These are phyloP conservation scores for Drosophila meridionalis DNA, from an alignment of 2,888 invertebrate species.

Conservation along the genomic window DNA sequence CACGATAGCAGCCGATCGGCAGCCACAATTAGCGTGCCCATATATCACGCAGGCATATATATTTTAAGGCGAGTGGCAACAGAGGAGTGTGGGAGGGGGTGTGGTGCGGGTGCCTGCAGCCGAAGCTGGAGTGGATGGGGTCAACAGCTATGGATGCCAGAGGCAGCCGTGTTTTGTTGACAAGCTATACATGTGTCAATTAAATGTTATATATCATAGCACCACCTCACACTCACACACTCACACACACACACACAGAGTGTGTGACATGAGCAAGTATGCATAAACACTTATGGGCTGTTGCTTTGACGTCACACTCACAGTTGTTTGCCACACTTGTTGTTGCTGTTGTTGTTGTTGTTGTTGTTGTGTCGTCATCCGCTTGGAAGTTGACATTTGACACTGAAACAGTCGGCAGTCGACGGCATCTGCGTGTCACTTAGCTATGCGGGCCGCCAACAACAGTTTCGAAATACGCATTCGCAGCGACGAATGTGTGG, in stretches of 20 bases:
- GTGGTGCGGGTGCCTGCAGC: neutral
- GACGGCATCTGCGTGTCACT: constrained; percentile 34
- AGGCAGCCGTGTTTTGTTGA: constrained; percentile 67
- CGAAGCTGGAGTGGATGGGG: constrained; percentile 9
- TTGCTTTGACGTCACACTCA: constrained; percentile 64
- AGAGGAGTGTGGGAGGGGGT: constrained; percentile 24
- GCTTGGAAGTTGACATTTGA: constrained; percentile 70
- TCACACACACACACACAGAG: neutral
- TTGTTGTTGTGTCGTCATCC: constrained; percentile 53
- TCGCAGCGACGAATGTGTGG: constrained; percentile 1
- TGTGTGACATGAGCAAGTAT: neutral
- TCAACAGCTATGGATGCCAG: constrained; percentile 39
- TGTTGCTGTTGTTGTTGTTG: constrained; percentile 11
- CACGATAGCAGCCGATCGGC: constrained; percentile 30
- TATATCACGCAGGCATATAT: constrained; percentile 59
- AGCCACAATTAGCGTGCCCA: constrained; percentile 65
- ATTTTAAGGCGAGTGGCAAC: constrained; percentile 42
- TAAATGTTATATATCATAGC: constrained; percentile 72
- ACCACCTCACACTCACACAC: constrained; percentile 27
- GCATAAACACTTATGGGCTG: constrained; percentile 28
- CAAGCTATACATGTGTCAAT: constrained; percentile 73
- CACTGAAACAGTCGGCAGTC: constrained; percentile 51
- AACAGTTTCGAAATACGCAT: constrained; percentile 49
- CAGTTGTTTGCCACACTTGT: constrained; percentile 57
- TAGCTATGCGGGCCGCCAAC: constrained; percentile 62